Conservation (phyloP, 2,113 vertebrate species). For the Pelobates fuscus region DNA sequence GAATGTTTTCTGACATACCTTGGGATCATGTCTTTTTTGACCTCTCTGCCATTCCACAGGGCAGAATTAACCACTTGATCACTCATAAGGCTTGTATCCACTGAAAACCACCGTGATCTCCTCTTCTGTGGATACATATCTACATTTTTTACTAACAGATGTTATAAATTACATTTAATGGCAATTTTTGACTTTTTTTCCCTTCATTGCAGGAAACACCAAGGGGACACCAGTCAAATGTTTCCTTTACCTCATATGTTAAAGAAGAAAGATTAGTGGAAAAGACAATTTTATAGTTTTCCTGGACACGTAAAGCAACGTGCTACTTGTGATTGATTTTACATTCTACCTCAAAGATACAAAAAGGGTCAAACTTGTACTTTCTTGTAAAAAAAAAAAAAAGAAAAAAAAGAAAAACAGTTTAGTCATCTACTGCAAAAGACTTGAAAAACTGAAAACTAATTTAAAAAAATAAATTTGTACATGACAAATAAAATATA, state of each 20-base stretch:
- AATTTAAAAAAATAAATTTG: no score
- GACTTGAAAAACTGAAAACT: no score
- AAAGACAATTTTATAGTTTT: slow-evolving; percentile 61
- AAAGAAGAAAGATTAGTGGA: slow-evolving; percentile 55
- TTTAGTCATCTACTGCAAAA: no score
- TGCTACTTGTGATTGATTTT: slow-evolving; percentile 59
- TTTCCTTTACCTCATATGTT: slow-evolving; percentile 58
- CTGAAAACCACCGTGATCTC: not conserved
- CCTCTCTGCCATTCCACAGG: slow-evolving; percentile 2
- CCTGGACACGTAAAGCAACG: slow-evolving; percentile 60
- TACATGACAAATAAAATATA: no score
- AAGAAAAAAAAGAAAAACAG: no score
- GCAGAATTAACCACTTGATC: slow-evolving; percentile 2
- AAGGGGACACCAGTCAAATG: slow-evolving; percentile 52
- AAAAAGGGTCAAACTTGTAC: not conserved
- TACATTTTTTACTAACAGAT: slow-evolving; percentile 1
- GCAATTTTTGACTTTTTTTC: slow-evolving; percentile 52
- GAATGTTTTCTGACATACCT: not conserved
- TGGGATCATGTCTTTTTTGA: not conserved
- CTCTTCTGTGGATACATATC: not conserved
- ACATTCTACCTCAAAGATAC: slow-evolving; percentile 55
- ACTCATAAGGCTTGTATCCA: not conserved
- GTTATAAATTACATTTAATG: slow-evolving; percentile 52
- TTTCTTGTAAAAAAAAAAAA: not conserved
- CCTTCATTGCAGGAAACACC: slow-evolving; percentile 34